Base-by-base conservation (phyloP, 2,888 invertebrate species). In the Tachina fera region DNA sequence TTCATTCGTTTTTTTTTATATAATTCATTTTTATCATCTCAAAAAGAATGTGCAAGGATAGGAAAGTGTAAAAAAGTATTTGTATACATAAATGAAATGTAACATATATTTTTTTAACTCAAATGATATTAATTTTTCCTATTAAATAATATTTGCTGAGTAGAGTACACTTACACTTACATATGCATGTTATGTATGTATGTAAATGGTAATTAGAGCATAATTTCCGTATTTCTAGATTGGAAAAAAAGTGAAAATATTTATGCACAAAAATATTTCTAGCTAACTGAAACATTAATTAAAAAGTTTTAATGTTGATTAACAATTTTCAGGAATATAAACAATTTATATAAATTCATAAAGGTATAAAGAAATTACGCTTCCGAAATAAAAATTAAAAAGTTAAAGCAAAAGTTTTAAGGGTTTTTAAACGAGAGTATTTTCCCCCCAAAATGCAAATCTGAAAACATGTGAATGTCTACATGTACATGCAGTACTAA, bases 161-260 rank as follows among this genome's bases (percentile, higher is more conserved):
- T 19, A n/a, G 19, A 19, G 19, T 53, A 22, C 9, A 31, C 31
- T 58, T 31, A 31, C 31, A 31, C 6, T 16, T 45, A n/a, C 41
- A 13, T n/a, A n/a, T 60, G 16, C 3, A 58, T 14, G 47, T 65
- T n/a, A 31, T 5, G 4, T 49, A 61, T 78, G 41, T 43, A n/a
- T 13, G 6, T 31, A 58, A 75, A 41, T 74, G 79, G 68, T 80
- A 83, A 83, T 83, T 86, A 72, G 86, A 68, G 79, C 76, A 80
- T 53, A 76, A 86, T 80, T 86, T 86, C 83, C 83, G 16, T 47
- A 63, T 56, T 43, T 45, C 22, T 14, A 71, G 71, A 78, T 70
- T 71, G 53, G 49, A 39, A 65, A 77, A n/a, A 67, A 70, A 71
- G 63, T 71, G 60, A 79, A 81, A 76, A 63, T 51, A 67, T 41